These are phyloP conservation scores for Pelvicachromis taeniatus DNA, from an alignment of 2,113 vertebrate genomes.

Conservation along the genomic window DNA sequence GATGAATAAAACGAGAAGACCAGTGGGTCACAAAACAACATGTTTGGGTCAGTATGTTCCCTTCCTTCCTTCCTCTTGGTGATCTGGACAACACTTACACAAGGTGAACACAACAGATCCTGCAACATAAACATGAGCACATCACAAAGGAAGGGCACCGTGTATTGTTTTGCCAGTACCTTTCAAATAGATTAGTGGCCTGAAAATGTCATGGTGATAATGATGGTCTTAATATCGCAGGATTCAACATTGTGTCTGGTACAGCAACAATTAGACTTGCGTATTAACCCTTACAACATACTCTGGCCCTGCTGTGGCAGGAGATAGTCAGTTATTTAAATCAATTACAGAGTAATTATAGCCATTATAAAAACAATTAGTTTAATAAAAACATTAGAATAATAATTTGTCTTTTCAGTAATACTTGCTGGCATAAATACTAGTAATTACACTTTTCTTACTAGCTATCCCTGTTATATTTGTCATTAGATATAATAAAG, in stretches of 20 bases:
- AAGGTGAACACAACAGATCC: slow-evolving; percentile 15
- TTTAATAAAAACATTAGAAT: not conserved
- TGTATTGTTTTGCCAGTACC: not conserved
- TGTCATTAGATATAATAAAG: not conserved
- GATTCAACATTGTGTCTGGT: not conserved
- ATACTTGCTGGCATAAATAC: not conserved
- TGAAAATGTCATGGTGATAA: not conserved
- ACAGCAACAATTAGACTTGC: not conserved
- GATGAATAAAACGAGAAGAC: slow-evolving; percentile 6
- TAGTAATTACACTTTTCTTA: not conserved
- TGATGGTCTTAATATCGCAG: not conserved
- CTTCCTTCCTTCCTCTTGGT: slow-evolving; percentile 27
- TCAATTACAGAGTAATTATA: not conserved
- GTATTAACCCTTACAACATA: not conserved
- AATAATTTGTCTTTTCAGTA: not conserved
- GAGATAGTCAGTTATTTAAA: not conserved
- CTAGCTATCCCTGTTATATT: not conserved
- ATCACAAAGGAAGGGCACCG: not conserved
- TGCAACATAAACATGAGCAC: not conserved
- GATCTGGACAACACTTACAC: not conserved
- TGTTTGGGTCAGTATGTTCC: slow-evolving; percentile 55
- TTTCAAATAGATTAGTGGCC: not conserved
- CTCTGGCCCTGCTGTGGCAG: not conserved
- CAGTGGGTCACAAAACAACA: slow-evolving; percentile 5
- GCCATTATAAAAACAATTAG: not conserved